Evolutionary conservation across 1,140 invertebrate genomes (phyloP).

Genomic region (Bombus pyrosoma): DNA sequence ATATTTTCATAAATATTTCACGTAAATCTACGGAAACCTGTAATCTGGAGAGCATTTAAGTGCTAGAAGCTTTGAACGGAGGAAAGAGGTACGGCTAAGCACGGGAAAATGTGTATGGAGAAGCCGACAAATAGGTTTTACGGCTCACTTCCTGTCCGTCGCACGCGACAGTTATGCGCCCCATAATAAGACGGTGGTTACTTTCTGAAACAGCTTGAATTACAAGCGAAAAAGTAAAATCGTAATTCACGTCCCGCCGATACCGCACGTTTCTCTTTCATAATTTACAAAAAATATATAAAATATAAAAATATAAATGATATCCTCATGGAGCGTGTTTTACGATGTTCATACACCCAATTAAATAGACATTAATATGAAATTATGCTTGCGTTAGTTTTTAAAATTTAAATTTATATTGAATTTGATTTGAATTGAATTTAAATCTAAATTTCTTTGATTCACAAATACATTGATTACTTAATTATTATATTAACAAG

Average conservation of each 20-base stretch:
- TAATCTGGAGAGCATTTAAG: not conserved
- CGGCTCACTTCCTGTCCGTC: constrained; percentile 57
- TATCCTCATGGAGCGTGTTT: not conserved
- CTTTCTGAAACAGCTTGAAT: constrained; percentile 39
- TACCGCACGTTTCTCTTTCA: not conserved
- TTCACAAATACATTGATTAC: not conserved
- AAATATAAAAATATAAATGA: not conserved
- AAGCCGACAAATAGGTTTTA: constrained; percentile 59
- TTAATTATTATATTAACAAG: not conserved
- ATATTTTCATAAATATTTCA: not conserved
- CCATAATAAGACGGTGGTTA: constrained; percentile 47
- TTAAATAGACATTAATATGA: not conserved
- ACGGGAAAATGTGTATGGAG: constrained; percentile 41
- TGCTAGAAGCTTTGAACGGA: constrained; percentile 18
- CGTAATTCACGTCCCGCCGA: not conserved
- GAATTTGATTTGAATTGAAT: not conserved
- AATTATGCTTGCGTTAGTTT: not conserved
- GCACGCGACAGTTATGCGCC: constrained; percentile 58
- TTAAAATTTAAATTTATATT: not conserved
- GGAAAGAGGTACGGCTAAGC: constrained; percentile 24
- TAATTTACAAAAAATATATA: not conserved
- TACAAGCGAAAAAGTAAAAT: constrained; percentile 37
- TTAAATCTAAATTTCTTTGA: not conserved
- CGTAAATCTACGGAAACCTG: not conserved
- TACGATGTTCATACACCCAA: not conserved